Base-by-base conservation (phyloP, 2,797 vertebrate species). In the Octomys mimax region DNA sequence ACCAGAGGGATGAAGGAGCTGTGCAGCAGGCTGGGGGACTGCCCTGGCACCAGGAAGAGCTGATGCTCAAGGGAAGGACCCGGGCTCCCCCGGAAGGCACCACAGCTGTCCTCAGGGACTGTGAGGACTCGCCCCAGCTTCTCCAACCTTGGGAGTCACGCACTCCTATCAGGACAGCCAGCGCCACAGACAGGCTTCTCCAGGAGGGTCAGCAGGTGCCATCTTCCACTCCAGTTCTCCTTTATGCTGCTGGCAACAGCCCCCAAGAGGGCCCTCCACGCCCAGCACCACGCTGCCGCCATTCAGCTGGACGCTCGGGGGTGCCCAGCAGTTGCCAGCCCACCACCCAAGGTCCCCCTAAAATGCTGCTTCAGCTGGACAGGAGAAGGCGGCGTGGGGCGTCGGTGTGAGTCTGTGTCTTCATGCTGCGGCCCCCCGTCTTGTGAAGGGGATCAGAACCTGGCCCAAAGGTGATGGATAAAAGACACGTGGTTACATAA, bases 391-490 rank as follows among this genome's bases (percentile, higher is more conserved):
- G 6, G 46, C 16, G 0, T 2, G 18, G n/a, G 0, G 4, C 1
- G 0, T 0, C 6, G 2, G 0, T 33, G 64, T 5, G 2, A 3
- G 1, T 3, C 78, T 12, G 33, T 0, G 11, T 4, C 2, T 16
- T 21, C 2, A 2, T 3, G 0, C 6, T 0, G 26, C 1, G 16
- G 8, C 1, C 31, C 1, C 16, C 36, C 6, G 6, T n/a, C 8
- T 2, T 0, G 8, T 6, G 18, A 62, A 28, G 59, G 3, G 9
- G 12, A 26, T 0, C 71, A 28, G 31, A 28, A 9, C 49, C 14
- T 0, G 2, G 57, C 0, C 89, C 64, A 4, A 11, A 0, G 6
- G 28, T 0, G 1, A 31, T 24, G 12, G 46, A 16, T 21, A 36
- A 64, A 6, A 57, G 68, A n/a, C 7, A 14, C 16, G 24, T 1